Percentiles rank a stretch among this genome's conserved stretches.
Conservation (phyloP, 64 coral and sea anemone species). For the Acropora yongei region DNA sequence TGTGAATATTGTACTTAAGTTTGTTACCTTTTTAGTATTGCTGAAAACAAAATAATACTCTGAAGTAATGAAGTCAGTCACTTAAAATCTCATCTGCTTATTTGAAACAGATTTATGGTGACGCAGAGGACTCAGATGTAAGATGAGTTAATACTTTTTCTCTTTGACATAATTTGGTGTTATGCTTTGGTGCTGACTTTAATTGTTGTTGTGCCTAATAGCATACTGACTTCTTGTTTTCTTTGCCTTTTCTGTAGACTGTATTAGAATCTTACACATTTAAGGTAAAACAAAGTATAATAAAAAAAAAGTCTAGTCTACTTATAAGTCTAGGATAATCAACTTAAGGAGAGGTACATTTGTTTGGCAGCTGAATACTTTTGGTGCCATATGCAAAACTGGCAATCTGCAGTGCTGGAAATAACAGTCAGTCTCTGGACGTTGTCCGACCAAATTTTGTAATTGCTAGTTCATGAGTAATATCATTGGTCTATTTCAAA, state of each 20-base stretch:
- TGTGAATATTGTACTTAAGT: too few species aligned
- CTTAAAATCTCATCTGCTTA: neutral
- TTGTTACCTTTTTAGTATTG: too few species aligned
- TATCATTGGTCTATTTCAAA: too few species aligned
- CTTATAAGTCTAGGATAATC: neutral
- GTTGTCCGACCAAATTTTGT: too few species aligned
- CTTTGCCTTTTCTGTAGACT: constrained; percentile 57
- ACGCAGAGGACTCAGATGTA: constrained; percentile 85
- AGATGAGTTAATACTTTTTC: constrained; percentile 25
- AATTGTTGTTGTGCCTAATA: too few species aligned
- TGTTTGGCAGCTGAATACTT: too few species aligned
- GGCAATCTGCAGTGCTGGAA: too few species aligned
- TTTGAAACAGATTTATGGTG: constrained; percentile 79
- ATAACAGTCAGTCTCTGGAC: too few species aligned
- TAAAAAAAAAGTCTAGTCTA: neutral
- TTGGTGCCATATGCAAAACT: too few species aligned
- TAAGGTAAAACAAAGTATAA: constrained; percentile 51
- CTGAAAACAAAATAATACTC: too few species aligned
- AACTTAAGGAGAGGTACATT: too few species aligned
- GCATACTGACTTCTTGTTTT: neutral
- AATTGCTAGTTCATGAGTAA: too few species aligned
- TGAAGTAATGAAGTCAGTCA: neutral
- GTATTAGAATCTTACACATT: constrained; percentile 92
- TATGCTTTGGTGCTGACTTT: neutral
- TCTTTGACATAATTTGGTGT: neutral